phyloP scores from a whole-genome alignment of 2,888 invertebrate genomes.

The Callinectes sapidus region DNA sequence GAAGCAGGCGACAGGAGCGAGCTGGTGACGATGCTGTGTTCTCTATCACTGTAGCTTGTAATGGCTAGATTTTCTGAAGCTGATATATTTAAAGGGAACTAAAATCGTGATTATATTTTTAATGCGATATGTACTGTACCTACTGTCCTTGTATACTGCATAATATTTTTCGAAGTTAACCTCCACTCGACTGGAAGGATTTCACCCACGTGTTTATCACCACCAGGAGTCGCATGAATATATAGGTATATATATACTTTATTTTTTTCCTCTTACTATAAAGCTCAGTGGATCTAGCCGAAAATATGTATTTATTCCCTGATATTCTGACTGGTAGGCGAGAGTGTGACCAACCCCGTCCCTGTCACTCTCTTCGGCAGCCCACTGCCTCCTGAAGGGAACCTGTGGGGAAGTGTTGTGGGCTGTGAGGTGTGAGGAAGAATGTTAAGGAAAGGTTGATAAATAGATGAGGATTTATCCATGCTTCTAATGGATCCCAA shows the following conservation, averaged over 20 bases:
- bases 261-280: conserved; percentile 31
- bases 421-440: not conserved
- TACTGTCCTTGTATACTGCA: conserved; percentile 35
- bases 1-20: conserved; percentile 3
- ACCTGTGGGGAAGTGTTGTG: not conserved
- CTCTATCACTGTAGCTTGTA: conserved; percentile 52
- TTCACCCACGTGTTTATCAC: conserved; percentile 10
- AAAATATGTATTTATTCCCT: conserved; percentile 40
- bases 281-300: conserved; percentile 56
- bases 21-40: conserved; percentile 36
- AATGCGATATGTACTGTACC: conserved; percentile 14
- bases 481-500: not conserved
- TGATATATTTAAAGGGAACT: conserved; percentile 46
- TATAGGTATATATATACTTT: not conserved
- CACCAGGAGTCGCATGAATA: no score
- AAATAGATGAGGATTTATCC: conserved; percentile 20
- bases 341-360: conserved; percentile 20
- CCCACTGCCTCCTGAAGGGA: not conserved
- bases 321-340: conserved; percentile 42
- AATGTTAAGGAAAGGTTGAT: not conserved
- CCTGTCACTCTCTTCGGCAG: conserved; percentile 25
- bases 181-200: not conserved
- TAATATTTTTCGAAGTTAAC: conserved; percentile 23
- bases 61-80: conserved; percentile 56
- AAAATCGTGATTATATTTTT: conserved; percentile 50